phyloP scores from a whole-genome alignment of 2,113 vertebrate species.

The Psephotus haematonotus region DNA sequence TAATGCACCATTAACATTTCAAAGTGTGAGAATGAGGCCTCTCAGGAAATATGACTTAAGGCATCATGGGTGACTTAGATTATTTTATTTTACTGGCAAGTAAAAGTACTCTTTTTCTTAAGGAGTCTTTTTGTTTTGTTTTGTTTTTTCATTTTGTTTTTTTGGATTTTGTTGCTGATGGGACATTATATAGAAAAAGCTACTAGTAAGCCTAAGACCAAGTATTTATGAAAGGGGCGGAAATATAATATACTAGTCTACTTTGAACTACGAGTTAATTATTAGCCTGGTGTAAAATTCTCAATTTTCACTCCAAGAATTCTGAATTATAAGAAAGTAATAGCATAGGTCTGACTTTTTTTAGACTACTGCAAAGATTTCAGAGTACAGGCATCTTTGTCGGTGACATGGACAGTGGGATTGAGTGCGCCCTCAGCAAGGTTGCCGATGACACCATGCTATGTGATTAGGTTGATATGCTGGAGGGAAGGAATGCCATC shows the following conservation, averaged over 20 bases:
- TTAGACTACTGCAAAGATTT: not conserved
- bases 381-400: not conserved
- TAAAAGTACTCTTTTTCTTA: not conserved
- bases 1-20: not conserved
- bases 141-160: not conserved
- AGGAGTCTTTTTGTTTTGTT: not conserved
- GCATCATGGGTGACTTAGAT: not conserved
- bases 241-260: not conserved
- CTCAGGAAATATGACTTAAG: not conserved
- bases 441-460: too few relatives aligned
- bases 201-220: not conserved
- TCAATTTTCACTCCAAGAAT: not conserved
- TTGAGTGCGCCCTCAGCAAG: too few relatives aligned
- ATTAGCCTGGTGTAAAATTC: not conserved
- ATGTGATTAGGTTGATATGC: too few relatives aligned
- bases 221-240: not conserved
- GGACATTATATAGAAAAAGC: not conserved
- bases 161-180: not conserved
- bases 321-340: not conserved
- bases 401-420: too few relatives aligned
- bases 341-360: not conserved
- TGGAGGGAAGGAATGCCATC: too few relatives aligned
- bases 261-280: not conserved
- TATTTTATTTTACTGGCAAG: not conserved
- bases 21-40: not conserved